A percentile compares a stretch with the other conserved stretches of the same genome.
Conservation (phyloP, 2,888 invertebrate species). For the Eupelmus urozonus region DNA sequence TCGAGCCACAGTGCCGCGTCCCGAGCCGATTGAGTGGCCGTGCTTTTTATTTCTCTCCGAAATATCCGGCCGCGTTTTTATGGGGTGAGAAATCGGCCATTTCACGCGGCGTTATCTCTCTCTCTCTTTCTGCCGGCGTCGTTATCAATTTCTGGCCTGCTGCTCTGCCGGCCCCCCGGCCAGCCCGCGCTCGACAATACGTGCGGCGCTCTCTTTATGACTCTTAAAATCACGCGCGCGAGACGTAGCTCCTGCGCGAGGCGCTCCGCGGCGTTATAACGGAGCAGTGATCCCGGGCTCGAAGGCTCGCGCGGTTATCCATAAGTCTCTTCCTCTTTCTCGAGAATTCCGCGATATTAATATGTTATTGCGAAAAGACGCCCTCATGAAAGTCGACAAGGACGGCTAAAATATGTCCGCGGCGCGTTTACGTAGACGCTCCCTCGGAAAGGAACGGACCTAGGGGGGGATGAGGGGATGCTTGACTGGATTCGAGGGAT, state of each 20-base stretch:
- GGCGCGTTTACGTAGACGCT: not conserved
- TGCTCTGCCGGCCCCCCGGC: not conserved
- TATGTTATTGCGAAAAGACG: conserved; percentile 77
- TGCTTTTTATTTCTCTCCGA: conserved; percentile 55
- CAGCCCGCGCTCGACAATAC: conserved; percentile 60
- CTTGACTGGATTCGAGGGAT: conserved; percentile 56
- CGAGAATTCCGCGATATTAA: conserved; percentile 71
- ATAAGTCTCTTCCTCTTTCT: conserved; percentile 23
- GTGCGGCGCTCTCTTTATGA: conserved; percentile 74
- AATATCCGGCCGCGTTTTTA: conserved; percentile 55
- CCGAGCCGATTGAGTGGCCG: conserved; percentile 53
- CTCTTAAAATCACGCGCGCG: conserved; percentile 67
- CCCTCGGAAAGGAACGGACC: conserved; percentile 61
- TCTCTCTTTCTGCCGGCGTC: conserved; percentile 48
- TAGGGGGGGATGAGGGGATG: conserved; percentile 55
- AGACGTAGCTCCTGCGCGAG: conserved; percentile 35
- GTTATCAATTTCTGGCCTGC: conserved; percentile 49
- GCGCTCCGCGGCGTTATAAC: not conserved
- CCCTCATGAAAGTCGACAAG: conserved; percentile 78
- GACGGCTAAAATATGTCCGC: conserved; percentile 75
- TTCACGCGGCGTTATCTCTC: conserved; percentile 58
- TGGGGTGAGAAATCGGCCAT: conserved; percentile 60
- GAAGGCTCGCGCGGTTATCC: conserved; percentile 6
- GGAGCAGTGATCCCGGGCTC: not conserved
- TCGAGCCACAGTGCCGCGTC: not conserved